Evolutionary conservation across 1,140 invertebrate genomes (phyloP).

Genomic region (Sitophilus oryzae): DNA sequence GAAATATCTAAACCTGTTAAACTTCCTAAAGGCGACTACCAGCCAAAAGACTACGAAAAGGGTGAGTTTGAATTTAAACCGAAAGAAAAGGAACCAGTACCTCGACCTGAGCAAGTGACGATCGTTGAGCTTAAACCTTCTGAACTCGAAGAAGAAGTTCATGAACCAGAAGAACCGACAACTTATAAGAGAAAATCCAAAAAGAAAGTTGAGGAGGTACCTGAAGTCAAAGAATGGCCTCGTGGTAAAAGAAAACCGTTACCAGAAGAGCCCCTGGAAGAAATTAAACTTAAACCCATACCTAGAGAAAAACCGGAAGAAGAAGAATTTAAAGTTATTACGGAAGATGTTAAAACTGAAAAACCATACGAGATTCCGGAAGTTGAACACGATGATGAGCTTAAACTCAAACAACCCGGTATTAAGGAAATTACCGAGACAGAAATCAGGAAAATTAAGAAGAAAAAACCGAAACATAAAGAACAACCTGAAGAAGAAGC

Average conservation of each 20-base stretch:
- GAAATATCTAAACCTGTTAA: slow-evolving; percentile 34
- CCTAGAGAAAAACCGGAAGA: slow-evolving; percentile 37
- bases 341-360: slow-evolving; percentile 26
- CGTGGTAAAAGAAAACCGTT: slow-evolving; percentile 43
- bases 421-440: slow-evolving; percentile 6
- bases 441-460: slow-evolving; percentile 11
- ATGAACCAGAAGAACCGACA: slow-evolving; percentile 37
- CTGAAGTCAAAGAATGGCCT: slow-evolving; percentile 44
- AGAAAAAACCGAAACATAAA: slow-evolving; percentile 24
- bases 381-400: slow-evolving; percentile 33
- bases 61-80: slow-evolving; percentile 31
- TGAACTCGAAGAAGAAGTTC: slow-evolving; percentile 32
- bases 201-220: slow-evolving; percentile 35
- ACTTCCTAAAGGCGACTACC: slow-evolving; percentile 20
- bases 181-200: slow-evolving; percentile 38
- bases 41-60: slow-evolving; percentile 34
- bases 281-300: slow-evolving; percentile 41
- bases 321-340: slow-evolving; percentile 24
- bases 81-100: slow-evolving; percentile 30
- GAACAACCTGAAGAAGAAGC: slow-evolving; percentile 26
- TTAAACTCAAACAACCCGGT: slow-evolving; percentile 31
- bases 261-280: slow-evolving; percentile 42
- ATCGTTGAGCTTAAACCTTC: slow-evolving; percentile 24
- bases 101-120: slow-evolving; percentile 33
- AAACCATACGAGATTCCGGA: slow-evolving; percentile 20